These are phyloP conservation scores for Hymenochirus boettgeri DNA, from an alignment of 2,113 vertebrate species.

Conservation along the genomic window DNA sequence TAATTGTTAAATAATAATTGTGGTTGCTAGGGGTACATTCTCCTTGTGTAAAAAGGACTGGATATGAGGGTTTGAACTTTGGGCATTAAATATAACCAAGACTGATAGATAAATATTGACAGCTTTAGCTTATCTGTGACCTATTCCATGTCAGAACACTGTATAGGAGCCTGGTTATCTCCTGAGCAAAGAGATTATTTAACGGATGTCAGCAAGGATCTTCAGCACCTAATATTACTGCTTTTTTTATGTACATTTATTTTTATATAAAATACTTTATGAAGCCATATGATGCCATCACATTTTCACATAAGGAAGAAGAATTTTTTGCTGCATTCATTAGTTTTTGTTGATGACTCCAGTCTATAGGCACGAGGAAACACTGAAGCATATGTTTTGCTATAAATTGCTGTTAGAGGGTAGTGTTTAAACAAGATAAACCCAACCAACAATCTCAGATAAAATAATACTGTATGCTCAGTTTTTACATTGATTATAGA, in stretches of 20 bases:
- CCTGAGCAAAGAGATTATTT: neutral
- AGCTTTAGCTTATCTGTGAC: neutral
- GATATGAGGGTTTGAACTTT: neutral
- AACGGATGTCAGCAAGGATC: neutral
- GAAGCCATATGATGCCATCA: neutral
- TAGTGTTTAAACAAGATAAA: neutral
- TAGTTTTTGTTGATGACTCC: neutral
- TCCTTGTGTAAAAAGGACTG: neutral
- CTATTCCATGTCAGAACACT: conserved; percentile 2
- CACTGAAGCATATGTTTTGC: neutral
- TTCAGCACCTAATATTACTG: neutral
- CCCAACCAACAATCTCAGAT: neutral
- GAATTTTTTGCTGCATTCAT: too few relatives aligned
- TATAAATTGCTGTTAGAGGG: neutral
- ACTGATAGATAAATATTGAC: conserved; percentile 11
- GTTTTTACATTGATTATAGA: too few relatives aligned
- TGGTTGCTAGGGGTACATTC: neutral
- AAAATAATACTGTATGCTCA: too few relatives aligned
- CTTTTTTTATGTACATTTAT: neutral
- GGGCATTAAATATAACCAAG: neutral
- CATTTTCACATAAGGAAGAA: neutral
- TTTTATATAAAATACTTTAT: neutral
- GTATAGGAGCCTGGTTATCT: neutral
- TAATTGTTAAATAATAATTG: too few relatives aligned
- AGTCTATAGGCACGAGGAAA: neutral